Evolutionary conservation across 2,888 invertebrate species (phyloP).

Genomic region (Drosophila percnosoma): DNA sequence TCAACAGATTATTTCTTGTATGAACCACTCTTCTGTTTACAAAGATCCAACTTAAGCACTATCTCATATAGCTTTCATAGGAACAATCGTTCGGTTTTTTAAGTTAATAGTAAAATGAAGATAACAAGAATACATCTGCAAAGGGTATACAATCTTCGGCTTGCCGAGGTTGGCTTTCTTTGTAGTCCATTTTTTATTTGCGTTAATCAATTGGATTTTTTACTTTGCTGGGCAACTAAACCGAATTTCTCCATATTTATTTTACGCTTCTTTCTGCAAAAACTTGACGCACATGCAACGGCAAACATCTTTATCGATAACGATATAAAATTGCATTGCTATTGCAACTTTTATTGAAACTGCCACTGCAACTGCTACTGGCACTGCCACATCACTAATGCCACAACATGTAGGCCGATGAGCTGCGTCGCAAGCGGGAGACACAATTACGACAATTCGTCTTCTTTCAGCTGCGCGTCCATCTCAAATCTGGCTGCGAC

Average conservation of each 20-base stretch:
- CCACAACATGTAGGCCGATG: constrained; percentile 86
- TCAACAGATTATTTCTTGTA: background rate
- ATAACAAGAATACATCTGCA: background rate
- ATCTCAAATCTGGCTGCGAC: constrained; percentile 94
- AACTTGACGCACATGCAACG: constrained; percentile 58
- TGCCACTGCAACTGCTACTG: constrained; percentile 11
- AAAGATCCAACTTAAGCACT: background rate
- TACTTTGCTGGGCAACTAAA: constrained; percentile 34
- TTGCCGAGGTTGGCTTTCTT: background rate
- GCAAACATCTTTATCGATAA: constrained; percentile 23
- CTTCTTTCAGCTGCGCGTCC: constrained; percentile 96
- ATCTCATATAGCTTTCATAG: background rate
- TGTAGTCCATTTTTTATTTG: constrained; percentile 15
- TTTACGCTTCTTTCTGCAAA: constrained; percentile 64
- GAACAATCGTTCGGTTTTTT: background rate
- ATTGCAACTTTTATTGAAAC: constrained; percentile 10
- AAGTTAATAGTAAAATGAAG: background rate
- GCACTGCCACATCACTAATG: constrained; percentile 20
- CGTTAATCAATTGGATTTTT: constrained; percentile 38
- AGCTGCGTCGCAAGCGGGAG: constrained; percentile 89
- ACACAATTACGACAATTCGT: constrained; percentile 92
- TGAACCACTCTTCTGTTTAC: background rate
- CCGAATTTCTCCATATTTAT: constrained; percentile 36
- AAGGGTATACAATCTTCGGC: background rate
- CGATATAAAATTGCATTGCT: constrained; percentile 29